These are phyloP conservation scores for Mobula hypostoma DNA, from an alignment of 2,113 vertebrate genomes.

Conservation along the genomic window DNA sequence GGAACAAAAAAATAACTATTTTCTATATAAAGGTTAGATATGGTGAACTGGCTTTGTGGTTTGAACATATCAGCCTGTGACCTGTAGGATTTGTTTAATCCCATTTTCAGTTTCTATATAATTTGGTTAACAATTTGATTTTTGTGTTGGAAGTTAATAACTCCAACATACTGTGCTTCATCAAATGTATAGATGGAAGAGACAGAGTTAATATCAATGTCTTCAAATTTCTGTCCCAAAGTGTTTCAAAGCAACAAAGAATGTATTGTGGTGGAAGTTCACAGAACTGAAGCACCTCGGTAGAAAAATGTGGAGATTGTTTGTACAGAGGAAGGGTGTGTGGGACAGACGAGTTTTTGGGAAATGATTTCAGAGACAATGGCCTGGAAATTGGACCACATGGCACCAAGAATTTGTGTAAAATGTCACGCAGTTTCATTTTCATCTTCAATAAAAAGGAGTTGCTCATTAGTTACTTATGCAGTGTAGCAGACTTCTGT, in stretches of 20 bases:
- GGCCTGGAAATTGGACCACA: no score
- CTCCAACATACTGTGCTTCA: background rate
- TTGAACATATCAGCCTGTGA: background rate
- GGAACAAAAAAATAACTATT: slow-evolving; percentile 23
- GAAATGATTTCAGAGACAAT: background rate
- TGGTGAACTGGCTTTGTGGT: slow-evolving; percentile 24
- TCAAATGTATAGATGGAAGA: background rate
- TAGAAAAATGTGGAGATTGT: background rate
- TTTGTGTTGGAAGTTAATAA: background rate
- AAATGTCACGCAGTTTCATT: no score
- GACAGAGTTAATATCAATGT: background rate
- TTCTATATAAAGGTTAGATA: background rate
- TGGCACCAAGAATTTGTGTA: no score
- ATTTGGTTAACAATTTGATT: background rate
- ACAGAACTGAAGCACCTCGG: background rate
- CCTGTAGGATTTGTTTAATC: background rate
- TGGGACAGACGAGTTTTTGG: background rate
- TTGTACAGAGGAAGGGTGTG: background rate
- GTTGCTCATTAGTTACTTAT: no score
- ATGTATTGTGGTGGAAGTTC: background rate
- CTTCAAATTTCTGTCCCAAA: background rate
- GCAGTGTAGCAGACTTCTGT: no score
- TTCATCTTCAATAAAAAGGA: no score
- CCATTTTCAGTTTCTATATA: background rate
- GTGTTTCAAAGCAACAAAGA: background rate